Conservation (phyloP, 2,888 invertebrate genomes). For the Drosophila lacicola region DNA sequence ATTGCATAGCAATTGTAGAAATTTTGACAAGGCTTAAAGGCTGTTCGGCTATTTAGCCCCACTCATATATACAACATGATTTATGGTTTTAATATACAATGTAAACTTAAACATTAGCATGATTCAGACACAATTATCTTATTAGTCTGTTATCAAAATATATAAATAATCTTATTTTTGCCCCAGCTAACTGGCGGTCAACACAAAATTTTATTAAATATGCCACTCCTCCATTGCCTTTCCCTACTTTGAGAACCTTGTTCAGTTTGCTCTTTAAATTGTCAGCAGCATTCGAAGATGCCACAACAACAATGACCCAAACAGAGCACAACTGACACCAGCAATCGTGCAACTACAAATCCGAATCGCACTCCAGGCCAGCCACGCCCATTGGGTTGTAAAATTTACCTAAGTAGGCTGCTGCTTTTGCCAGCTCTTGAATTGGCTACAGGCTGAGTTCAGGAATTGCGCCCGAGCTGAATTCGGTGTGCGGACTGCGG, state of each 20-base stretch:
- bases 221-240: not conserved
- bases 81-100: too few relatives aligned
- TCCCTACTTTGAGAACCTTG: slow-evolving; percentile 2
- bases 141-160: not conserved
- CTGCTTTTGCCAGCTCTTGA: slow-evolving; percentile 39
- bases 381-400: slow-evolving; percentile 48
- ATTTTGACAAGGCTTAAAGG: too few relatives aligned
- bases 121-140: too few relatives aligned
- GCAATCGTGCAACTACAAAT: slow-evolving; percentile 20
- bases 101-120: too few relatives aligned
- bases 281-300: slow-evolving; percentile 6
- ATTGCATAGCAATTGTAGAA: too few relatives aligned
- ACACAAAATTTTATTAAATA: slow-evolving; percentile 3
- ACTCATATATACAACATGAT: too few relatives aligned
- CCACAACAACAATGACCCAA: slow-evolving; percentile 4
- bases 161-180: not conserved
- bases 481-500: slow-evolving; percentile 26
- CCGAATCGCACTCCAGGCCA: slow-evolving; percentile 16
- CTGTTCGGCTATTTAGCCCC: too few relatives aligned
- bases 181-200: not conserved
- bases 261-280: slow-evolving; percentile 14
- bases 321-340: slow-evolving; percentile 9
- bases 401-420: slow-evolving; percentile 56
- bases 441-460: slow-evolving; percentile 19
- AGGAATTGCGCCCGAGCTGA: slow-evolving; percentile 6